phyloP scores from a whole-genome alignment of 2,797 vertebrate genomes.

The Ambastaia sidthimunki region DNA sequence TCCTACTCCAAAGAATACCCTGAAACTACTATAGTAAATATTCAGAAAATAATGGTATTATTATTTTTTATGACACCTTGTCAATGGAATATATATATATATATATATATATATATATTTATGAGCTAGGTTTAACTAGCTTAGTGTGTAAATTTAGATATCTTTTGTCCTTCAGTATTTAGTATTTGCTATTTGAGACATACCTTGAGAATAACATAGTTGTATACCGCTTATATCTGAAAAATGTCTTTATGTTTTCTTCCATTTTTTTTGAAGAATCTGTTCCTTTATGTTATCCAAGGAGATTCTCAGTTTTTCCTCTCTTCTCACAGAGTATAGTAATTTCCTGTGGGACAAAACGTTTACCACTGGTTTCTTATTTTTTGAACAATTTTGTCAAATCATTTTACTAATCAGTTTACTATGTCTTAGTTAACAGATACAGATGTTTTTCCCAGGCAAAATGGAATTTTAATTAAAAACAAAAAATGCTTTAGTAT shows the following conservation, averaged over 20 bases:
- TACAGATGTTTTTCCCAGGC: background rate
- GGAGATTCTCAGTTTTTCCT: background rate
- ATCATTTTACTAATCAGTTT: background rate
- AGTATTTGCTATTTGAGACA: background rate
- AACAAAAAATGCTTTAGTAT: background rate
- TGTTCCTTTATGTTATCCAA: slow-evolving; percentile 13
- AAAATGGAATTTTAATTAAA: background rate
- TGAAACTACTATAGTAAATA: too few species aligned
- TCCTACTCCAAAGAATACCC: too few species aligned
- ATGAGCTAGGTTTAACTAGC: background rate
- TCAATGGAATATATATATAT: too few species aligned
- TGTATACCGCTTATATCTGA: background rate
- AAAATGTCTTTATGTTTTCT: background rate
- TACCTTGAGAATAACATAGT: background rate
- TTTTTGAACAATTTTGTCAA: background rate
- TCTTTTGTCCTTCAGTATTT: background rate
- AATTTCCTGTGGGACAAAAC: background rate
- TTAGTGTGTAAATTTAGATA: background rate
- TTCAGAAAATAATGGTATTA: too few species aligned
- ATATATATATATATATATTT: too few species aligned
- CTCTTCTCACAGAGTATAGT: background rate
- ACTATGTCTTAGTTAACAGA: background rate
- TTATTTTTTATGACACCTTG: too few species aligned
- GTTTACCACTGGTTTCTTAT: background rate
- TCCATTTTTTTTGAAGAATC: slow-evolving; percentile 7